Conservation (phyloP, 2,888 invertebrate genomes). For the Deilephila porcellus region DNA sequence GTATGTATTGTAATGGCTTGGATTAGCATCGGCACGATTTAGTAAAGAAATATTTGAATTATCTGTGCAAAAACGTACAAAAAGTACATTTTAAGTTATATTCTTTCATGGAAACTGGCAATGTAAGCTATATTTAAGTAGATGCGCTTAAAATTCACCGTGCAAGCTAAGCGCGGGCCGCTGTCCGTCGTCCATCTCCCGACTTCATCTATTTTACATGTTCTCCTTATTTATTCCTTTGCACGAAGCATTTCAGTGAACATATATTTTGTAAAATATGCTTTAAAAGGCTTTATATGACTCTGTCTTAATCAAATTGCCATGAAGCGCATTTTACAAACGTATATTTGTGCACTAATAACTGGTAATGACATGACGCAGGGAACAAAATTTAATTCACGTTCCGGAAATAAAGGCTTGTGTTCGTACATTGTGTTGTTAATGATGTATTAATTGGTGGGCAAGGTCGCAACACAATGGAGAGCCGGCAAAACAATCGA, state of each 20-base stretch:
- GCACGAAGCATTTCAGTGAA: background rate
- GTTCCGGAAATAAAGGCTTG: slow-evolving; percentile 53
- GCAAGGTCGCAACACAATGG: slow-evolving; percentile 60
- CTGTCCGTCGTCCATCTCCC: too few relatives aligned
- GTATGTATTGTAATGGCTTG: too few relatives aligned
- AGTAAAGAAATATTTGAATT: too few relatives aligned
- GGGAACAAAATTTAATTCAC: slow-evolving; percentile 45
- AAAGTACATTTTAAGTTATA: too few relatives aligned
- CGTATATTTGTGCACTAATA: background rate
- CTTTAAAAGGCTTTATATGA: background rate
- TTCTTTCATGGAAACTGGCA: too few relatives aligned
- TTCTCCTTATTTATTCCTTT: background rate
- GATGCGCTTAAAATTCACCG: too few relatives aligned
- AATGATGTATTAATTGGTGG: slow-evolving; percentile 56
- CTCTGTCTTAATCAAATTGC: background rate
- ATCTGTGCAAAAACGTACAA: too few relatives aligned
- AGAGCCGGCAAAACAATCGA: slow-evolving; percentile 25
- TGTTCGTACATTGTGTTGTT: slow-evolving; percentile 51
- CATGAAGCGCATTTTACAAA: background rate
- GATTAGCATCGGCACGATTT: too few relatives aligned
- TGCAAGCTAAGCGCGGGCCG: too few relatives aligned
- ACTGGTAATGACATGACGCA: slow-evolving; percentile 1
- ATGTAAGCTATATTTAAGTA: too few relatives aligned
- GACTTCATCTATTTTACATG: background rate
- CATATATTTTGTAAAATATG: too few relatives aligned